A percentile compares a stretch with the other conserved stretches of the same genome.
Conservation (phyloP, 2,113 vertebrate genomes). For the Leucopsar rothschildi region DNA sequence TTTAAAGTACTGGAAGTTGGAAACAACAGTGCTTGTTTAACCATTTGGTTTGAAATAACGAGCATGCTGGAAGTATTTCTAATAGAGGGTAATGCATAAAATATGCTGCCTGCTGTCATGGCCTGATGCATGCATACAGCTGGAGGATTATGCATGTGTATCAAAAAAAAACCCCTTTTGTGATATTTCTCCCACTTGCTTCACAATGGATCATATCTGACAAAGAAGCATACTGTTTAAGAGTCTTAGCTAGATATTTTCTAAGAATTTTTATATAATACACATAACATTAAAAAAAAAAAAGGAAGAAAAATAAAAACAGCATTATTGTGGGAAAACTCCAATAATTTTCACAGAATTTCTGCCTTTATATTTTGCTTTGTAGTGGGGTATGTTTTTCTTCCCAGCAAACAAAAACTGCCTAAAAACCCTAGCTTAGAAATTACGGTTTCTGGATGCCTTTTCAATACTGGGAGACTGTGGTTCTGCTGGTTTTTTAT, state of each 20-base stretch:
- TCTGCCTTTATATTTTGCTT: not conserved
- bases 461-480: constrained; percentile 24
- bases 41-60: not conserved
- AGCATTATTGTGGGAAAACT: not conserved
- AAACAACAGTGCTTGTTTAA: constrained; percentile 1
- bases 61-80: constrained; percentile 32
- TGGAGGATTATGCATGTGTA: not conserved
- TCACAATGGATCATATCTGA: not conserved
- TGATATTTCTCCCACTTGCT: not conserved
- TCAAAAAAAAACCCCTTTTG: not conserved
- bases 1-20: not conserved
- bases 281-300: not conserved
- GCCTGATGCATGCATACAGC: constrained; percentile 12
- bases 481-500: constrained; percentile 64
- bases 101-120: not conserved
- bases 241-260: not conserved
- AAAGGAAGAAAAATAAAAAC: not conserved
- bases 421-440: not conserved
- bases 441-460: not conserved
- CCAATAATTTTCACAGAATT: not conserved
- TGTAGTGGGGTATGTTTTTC: not conserved
- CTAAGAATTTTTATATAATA: not conserved
- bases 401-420: not conserved
- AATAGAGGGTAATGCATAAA: not conserved
- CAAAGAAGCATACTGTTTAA: not conserved